Evolutionary conservation across 2,113 vertebrate species (phyloP).

Genomic region (Eulemur macaco): DNA sequence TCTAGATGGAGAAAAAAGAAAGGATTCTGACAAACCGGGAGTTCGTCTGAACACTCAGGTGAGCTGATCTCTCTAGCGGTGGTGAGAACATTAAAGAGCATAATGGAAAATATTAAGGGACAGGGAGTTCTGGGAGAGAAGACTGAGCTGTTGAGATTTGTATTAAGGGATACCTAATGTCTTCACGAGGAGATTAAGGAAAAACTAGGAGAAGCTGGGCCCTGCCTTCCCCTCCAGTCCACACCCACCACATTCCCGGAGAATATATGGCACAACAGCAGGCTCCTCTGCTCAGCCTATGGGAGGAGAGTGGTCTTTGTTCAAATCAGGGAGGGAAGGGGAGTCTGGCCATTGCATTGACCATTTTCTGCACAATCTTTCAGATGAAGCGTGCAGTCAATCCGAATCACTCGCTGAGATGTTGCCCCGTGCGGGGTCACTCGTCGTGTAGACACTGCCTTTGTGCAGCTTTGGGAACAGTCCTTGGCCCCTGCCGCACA

Average conservation of each 20-base stretch:
- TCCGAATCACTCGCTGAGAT: conserved; percentile 73
- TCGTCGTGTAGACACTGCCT: conserved; percentile 72
- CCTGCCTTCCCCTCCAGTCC: conserved; percentile 14
- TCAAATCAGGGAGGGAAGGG: conserved; percentile 64
- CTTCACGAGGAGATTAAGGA: neutral
- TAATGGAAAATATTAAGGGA: neutral
- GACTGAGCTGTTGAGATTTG: neutral
- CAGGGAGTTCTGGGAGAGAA: neutral
- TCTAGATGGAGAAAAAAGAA: conserved; percentile 66
- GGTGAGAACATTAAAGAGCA: neutral
- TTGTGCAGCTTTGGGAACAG: conserved; percentile 73
- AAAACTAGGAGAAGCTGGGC: neutral
- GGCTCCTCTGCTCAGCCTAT: conserved; percentile 9
- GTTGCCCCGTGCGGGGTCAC: conserved; percentile 67
- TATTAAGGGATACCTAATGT: neutral
- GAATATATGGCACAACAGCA: neutral
- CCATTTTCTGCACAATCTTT: conserved; percentile 79
- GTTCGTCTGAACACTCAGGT: conserved; percentile 66
- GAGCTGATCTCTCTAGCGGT: neutral
- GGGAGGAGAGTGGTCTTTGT: conserved; percentile 19
- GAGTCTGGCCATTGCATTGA: conserved; percentile 60
- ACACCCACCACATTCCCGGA: neutral
- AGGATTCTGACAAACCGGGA: conserved; percentile 61
- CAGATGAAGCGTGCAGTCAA: conserved; percentile 75
- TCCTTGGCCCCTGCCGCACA: conserved; percentile 63